Evolutionary conservation across 64 coral and sea anemone genomes (phyloP), one percentile per base, ranked within the genome.

Genomic region (Porites australiensis): DNA sequence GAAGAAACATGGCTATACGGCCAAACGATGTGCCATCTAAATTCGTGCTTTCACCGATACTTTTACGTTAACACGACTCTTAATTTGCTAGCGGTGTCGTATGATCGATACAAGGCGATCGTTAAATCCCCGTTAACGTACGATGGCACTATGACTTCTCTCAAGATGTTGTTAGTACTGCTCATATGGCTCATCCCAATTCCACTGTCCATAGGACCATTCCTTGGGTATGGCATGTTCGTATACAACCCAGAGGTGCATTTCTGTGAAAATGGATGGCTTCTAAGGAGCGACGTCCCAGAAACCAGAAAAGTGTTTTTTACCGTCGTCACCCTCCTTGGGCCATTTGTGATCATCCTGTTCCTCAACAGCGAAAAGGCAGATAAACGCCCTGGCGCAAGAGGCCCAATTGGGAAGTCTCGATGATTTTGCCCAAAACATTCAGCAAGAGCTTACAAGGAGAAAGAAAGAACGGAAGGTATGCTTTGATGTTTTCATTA

Each of bases 1-100:
- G 44, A 74, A 74, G 44, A 74, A 14, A 74, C 44, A 74, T 74
- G 72, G 72, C 46, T 74, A 16, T 74, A 74, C 14, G 72, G 72
- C 43, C 44, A 48, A 50, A 74, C 72, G 49, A 74, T 74, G 72
- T 74, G 72, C 16, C 49, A 49, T 13, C 72, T 74, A 4, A 74
- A 74, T 74, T 13, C 72, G 1, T 74, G 3, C 3, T 74, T 74
- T 74, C 4, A 16, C 44, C 44, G 72, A 15, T 74, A 74, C 13
- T 46, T 74, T 12, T 46, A 74, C 72, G 2, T 74, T 4, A 74
- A 74, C 37, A 48, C 72, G 2, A 45, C 49, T 74, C 44, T 74
- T 46, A 44, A 74, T 74, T 45, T 74, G 45, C 15, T 74, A 47
- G 72, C 72, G 4, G 72, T 74, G 13, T 74, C 72, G 15, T 74